phyloP scores from a whole-genome alignment of 2,888 invertebrate genomes.

The Cheilosia grossa region DNA sequence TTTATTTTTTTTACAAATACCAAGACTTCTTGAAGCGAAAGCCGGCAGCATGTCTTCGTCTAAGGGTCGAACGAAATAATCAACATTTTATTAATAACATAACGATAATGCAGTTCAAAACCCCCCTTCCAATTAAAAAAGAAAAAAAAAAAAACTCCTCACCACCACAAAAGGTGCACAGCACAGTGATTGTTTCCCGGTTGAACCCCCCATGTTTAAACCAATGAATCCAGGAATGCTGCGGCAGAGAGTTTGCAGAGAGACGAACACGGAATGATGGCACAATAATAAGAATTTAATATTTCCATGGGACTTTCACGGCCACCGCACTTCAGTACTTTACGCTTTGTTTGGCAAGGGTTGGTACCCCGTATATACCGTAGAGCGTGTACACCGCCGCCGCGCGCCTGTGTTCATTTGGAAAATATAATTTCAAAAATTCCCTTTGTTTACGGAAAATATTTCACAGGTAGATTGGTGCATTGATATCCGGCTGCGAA shows the following conservation, averaged over 20 bases:
- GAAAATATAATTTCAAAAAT: conserved; percentile 73
- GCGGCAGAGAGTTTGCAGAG: not conserved
- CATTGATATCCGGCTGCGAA: conserved; percentile 73
- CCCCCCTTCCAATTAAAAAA: conserved; percentile 25
- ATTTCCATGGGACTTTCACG: conserved; percentile 73
- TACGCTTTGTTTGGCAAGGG: conserved; percentile 70
- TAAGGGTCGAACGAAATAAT: conserved; percentile 68
- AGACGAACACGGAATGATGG: conserved; percentile 47
- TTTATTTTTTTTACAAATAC: conserved; percentile 43
- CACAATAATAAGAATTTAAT: conserved; percentile 74
- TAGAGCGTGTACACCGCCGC: not conserved
- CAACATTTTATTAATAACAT: conserved; percentile 72
- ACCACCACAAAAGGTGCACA: conserved; percentile 63
- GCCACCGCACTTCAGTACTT: conserved; percentile 67
- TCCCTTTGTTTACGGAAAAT: conserved; percentile 71
- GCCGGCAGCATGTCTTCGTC: conserved; percentile 41
- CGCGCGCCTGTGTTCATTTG: conserved; percentile 64
- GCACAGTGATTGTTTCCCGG: conserved; percentile 63
- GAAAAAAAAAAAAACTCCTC: not conserved
- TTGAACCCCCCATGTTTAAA: conserved; percentile 9
- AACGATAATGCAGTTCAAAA: conserved; percentile 72
- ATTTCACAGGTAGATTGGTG: conserved; percentile 74
- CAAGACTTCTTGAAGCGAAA: conserved; percentile 61
- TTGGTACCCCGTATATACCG: conserved; percentile 11
- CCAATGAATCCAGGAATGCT: not conserved